Conservation (phyloP, 2,888 invertebrate genomes). For the Spodoptera littoralis region DNA sequence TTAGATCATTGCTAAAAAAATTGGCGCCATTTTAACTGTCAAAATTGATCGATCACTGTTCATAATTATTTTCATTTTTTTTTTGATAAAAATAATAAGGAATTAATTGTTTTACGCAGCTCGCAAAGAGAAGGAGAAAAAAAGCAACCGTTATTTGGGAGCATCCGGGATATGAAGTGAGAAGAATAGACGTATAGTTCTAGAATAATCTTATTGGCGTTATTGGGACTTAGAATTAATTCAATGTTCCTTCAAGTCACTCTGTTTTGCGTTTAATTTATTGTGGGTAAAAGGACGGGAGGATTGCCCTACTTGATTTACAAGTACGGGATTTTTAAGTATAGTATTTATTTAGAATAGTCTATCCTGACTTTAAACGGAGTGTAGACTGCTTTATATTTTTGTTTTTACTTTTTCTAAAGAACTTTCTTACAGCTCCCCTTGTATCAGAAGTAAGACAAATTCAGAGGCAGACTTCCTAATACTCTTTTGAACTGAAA, state of each 20-base stretch:
- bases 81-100: constrained; percentile 38
- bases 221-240: constrained; percentile 56
- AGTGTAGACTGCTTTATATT: constrained; percentile 35
- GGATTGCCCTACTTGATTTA: background rate
- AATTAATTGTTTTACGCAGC: constrained; percentile 65
- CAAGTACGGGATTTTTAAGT: constrained; percentile 11
- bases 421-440: no score
- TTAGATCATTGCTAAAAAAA: no score
- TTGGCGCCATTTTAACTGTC: no score
- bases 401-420: constrained; percentile 8
- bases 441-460: no score
- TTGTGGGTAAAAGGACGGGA: constrained; percentile 2
- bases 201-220: constrained; percentile 57
- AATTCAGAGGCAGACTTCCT: background rate
- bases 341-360: constrained; percentile 15
- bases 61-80: background rate
- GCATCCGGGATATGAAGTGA: constrained; percentile 57
- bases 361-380: constrained; percentile 43
- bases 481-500: constrained; percentile 45
- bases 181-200: constrained; percentile 63
- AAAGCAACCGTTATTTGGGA: constrained; percentile 71
- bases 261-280: constrained; percentile 18
- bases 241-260: constrained; percentile 36
- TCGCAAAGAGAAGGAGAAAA: constrained; percentile 68
- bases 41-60: no score